Percentiles rank a stretch among this genome's conserved stretches.
Conservation (phyloP, 2,797 vertebrate genomes). For the Triplophysa yarkandensis region DNA sequence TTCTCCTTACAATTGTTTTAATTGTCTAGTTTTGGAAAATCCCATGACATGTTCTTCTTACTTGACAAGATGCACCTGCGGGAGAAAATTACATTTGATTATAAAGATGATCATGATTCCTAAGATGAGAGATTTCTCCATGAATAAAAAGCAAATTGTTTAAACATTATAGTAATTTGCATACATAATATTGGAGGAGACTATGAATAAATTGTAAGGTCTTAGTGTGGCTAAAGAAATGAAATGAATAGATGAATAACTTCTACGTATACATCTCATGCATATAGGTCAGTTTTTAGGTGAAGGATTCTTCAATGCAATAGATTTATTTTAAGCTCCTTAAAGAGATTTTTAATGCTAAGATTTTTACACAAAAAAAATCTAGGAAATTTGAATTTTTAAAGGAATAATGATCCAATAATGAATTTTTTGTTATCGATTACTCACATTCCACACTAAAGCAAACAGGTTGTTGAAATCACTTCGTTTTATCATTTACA, state of each 20-base stretch:
- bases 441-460: no score
- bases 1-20: slow-evolving; percentile 48
- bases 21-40: slow-evolving; percentile 39
- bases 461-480: no score
- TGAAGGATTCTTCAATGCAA: neutral
- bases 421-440: no score
- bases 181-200: slow-evolving; percentile 14
- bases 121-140: slow-evolving; percentile 9
- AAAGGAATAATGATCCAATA: no score
- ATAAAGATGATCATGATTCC: slow-evolving; percentile 18
- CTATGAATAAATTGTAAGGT: slow-evolving; percentile 22
- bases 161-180: slow-evolving; percentile 21
- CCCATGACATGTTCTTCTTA: slow-evolving; percentile 13
- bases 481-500: no score
- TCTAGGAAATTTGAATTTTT: no score
- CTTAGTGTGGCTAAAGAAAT: slow-evolving; percentile 10
- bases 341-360: no score
- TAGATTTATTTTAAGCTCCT: no score
- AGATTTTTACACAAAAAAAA: no score
- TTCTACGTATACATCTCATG: neutral
- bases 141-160: slow-evolving; percentile 35
- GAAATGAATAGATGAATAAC: slow-evolving; percentile 49
- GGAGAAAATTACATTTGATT: slow-evolving; percentile 36
- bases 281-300: neutral
- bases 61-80: slow-evolving; percentile 16